phyloP scores from a whole-genome alignment of 2,113 vertebrate species.

The Myodes glareolus region DNA sequence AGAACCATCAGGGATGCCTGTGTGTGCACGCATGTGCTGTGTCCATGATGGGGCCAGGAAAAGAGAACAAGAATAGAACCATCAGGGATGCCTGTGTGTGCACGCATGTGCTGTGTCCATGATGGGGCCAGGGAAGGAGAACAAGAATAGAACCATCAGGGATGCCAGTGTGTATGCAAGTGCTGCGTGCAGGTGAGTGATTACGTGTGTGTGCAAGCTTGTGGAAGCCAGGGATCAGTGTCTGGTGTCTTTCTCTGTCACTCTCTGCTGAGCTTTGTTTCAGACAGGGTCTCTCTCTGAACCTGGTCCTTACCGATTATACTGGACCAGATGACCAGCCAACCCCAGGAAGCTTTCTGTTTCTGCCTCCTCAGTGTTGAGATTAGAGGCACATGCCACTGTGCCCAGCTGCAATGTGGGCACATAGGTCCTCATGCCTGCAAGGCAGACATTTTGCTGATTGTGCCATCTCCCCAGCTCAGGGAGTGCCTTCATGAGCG shows the following conservation, averaged over 20 bases:
- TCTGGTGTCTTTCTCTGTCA: neutral
- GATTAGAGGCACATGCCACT: neutral
- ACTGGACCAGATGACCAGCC: neutral
- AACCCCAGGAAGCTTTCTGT: neutral
- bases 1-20: neutral
- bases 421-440: neutral
- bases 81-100: too few species aligned
- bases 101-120: too few species aligned
- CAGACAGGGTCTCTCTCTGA: neutral
- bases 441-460: neutral
- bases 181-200: neutral
- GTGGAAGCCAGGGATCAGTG: neutral
- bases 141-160: neutral
- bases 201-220: neutral
- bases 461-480: neutral
- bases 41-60: too few species aligned
- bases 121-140: too few species aligned
- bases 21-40: neutral
- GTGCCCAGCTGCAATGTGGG: neutral
- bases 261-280: neutral
- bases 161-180: neutral
- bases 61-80: too few species aligned
- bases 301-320: neutral
- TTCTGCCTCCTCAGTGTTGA: neutral
- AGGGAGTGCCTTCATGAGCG: neutral